A percentile compares a stretch with the other conserved stretches of the same genome.
Evolutionary conservation across 2,113 vertebrate genomes (phyloP).

Genomic region (Sceloporus tristichus): DNA sequence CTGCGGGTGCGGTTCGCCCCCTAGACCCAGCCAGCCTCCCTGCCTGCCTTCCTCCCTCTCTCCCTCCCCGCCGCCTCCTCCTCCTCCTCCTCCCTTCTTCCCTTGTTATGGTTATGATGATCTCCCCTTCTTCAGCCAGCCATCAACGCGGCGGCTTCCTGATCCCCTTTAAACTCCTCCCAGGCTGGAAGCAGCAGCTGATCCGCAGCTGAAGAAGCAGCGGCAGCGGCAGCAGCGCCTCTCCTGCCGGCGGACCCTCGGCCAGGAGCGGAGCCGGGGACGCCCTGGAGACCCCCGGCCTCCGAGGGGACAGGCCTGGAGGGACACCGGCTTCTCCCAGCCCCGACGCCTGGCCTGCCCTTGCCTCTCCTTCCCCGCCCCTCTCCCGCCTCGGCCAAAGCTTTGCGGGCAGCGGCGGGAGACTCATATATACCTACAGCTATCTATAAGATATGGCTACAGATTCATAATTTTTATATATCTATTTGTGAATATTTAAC

Average conservation of each 20-base stretch:
- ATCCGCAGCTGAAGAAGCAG: constrained; percentile 72
- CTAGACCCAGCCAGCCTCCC: constrained; percentile 48
- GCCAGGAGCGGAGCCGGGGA: not conserved
- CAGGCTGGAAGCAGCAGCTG: constrained; percentile 74
- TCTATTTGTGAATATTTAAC: too few relatives aligned
- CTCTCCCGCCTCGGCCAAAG: too few relatives aligned
- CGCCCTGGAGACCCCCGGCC: not conserved
- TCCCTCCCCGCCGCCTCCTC: constrained; percentile 37
- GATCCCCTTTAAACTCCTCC: constrained; percentile 72
- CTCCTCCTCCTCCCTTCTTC: constrained; percentile 46
- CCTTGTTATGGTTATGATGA: constrained; percentile 75
- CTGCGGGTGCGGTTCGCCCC: constrained; percentile 57
- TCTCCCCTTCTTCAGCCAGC: constrained; percentile 74
- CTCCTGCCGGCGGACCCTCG: too few relatives aligned
- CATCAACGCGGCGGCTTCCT: constrained; percentile 74
- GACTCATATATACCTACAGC: too few relatives aligned
- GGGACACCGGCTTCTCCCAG: too few relatives aligned
- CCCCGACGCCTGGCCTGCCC: too few relatives aligned
- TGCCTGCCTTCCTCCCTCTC: not conserved
- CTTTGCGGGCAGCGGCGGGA: too few relatives aligned
- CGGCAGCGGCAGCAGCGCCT: too few relatives aligned
- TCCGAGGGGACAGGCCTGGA: too few relatives aligned
- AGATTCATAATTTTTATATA: too few relatives aligned
- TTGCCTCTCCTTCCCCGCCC: not conserved
- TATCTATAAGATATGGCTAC: too few relatives aligned